Percentiles rank a stretch among this genome's conserved stretches.
phyloP scores from a whole-genome alignment of 2,888 invertebrate species.

The Scaptomyza polygonia region DNA sequence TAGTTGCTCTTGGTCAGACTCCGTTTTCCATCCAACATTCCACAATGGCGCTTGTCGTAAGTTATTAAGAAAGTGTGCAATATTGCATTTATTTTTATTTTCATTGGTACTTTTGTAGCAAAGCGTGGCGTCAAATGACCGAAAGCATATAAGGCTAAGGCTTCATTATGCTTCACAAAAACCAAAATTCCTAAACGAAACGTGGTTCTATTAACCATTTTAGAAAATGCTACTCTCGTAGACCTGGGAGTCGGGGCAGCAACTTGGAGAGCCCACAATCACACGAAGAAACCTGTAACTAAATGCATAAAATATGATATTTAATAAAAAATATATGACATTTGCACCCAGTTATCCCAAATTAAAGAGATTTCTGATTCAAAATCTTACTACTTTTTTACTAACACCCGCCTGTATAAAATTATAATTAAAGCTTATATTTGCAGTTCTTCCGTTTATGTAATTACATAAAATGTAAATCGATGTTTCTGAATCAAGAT shows the following conservation, averaged over 20 bases:
- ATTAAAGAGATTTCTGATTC: background rate
- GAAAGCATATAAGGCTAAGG: background rate
- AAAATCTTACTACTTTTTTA: background rate
- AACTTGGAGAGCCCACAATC: background rate
- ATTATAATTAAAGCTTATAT: background rate
- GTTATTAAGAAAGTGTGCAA: background rate
- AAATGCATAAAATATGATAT: background rate
- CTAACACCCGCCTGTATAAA: background rate
- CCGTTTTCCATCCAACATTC: background rate
- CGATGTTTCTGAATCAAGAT: too few relatives aligned
- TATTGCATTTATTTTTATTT: conserved; percentile 1
- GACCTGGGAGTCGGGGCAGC: too few relatives aligned
- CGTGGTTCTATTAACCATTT: too few relatives aligned
- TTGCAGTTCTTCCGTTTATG: too few relatives aligned
- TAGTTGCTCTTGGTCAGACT: background rate
- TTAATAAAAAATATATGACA: background rate
- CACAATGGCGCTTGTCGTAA: background rate
- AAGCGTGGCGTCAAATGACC: background rate
- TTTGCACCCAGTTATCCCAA: background rate
- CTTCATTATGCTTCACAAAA: background rate
- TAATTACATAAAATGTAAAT: too few relatives aligned
- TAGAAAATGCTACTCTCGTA: too few relatives aligned
- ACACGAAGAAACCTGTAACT: conserved; percentile 1
- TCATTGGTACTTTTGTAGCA: background rate
- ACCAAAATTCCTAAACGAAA: background rate